phyloP scores from a whole-genome alignment of 1,140 invertebrate genomes.

The Drosophila novamexicana region DNA sequence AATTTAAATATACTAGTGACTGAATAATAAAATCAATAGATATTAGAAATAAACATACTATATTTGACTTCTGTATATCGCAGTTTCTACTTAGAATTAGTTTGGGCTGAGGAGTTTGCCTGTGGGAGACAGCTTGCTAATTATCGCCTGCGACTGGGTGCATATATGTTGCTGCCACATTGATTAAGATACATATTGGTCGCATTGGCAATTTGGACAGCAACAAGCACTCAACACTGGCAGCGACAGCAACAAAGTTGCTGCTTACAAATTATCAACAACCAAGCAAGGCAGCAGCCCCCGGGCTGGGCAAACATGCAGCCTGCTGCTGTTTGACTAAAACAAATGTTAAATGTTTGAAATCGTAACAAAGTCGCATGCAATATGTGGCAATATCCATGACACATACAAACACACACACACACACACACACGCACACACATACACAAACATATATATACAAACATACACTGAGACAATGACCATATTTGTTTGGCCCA shows the following conservation, averaged over 20 bases:
- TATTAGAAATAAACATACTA: neutral
- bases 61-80: neutral
- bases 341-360: constrained; percentile 78
- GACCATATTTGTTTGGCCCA: constrained; percentile 70
- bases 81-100: no score
- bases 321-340: constrained; percentile 50
- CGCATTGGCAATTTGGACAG: constrained; percentile 46
- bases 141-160: constrained; percentile 1
- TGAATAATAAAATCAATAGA: no score
- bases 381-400: constrained; percentile 51
- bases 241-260: constrained; percentile 37
- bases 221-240: constrained; percentile 45
- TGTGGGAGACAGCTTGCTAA: neutral
- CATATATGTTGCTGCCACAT: constrained; percentile 25
- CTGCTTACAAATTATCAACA: constrained; percentile 48
- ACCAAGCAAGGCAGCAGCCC: constrained; percentile 41
- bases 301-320: constrained; percentile 45
- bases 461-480: constrained; percentile 47
- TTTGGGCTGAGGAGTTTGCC: constrained; percentile 7
- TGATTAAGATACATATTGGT: constrained; percentile 52
- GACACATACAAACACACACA: constrained; percentile 37
- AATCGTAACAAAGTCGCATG: constrained; percentile 70
- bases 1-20: no score
- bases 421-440: constrained; percentile 23
- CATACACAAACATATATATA: constrained; percentile 3